A percentile compares a stretch with the other conserved stretches of the same genome.
Evolutionary conservation across 1,140 invertebrate species (phyloP).

Genomic region (Papilio xuthus): DNA sequence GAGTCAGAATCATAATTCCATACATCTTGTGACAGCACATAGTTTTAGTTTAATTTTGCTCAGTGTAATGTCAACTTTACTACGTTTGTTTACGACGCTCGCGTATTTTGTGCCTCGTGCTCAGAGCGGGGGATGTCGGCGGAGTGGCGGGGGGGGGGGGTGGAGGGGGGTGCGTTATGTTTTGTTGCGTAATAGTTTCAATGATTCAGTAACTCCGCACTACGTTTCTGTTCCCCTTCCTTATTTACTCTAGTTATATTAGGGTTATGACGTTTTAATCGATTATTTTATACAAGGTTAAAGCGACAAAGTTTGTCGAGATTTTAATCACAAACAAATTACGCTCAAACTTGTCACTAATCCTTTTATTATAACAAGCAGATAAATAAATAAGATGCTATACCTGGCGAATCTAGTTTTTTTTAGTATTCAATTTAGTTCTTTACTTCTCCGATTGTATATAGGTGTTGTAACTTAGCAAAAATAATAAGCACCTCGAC

Average conservation of each 20-base stretch:
- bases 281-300: slow-evolving; percentile 6
- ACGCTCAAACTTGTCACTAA: not conserved
- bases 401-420: too few relatives aligned
- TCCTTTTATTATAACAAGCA: not conserved
- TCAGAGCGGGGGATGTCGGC: not conserved
- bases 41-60: not conserved
- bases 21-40: too few relatives aligned
- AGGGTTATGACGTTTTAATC: slow-evolving; percentile 20
- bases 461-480: too few relatives aligned
- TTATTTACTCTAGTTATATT: slow-evolving; percentile 6
- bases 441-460: too few relatives aligned
- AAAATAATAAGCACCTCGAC: too few relatives aligned
- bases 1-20: too few relatives aligned
- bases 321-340: not conserved
- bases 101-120: slow-evolving; percentile 2
- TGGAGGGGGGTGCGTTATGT: not conserved
- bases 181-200: slow-evolving; percentile 23
- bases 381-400: too few relatives aligned
- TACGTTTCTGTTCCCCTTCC: slow-evolving; percentile 3
- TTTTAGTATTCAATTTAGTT: too few relatives aligned
- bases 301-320: not conserved
- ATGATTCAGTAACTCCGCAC: slow-evolving; percentile 4
- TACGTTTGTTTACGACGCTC: slow-evolving; percentile 17
- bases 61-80: not conserved
- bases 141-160: not conserved